Evolutionary conservation across 2,797 vertebrate genomes (phyloP), one percentile per base, ranked within the genome.

Genomic region (Bradypodion ventrale): DNA sequence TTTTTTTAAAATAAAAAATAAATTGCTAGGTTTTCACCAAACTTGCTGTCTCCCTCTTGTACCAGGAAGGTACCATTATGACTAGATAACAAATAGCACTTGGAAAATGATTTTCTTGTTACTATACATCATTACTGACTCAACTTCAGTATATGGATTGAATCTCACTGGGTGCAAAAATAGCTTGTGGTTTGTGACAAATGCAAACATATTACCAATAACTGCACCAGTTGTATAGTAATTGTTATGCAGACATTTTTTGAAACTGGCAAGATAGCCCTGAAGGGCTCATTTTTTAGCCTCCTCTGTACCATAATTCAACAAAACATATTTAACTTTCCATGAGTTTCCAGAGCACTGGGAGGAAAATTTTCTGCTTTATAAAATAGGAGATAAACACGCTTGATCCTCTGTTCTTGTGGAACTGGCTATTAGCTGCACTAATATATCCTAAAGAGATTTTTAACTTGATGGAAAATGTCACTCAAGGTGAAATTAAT

Each of bases 401-500:
- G 42, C 69, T 92, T 89, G 89, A 92, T 92, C 59, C 75, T 90
- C 88, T 68, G 85, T 87, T 82, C 85, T 89, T 35, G 0, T 65
- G 79, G 69, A 37, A 88, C 82, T 70, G 35, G 52, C 90, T 32
- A 49, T 91, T 82, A 91, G 85, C 77, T 91, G 49, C 87, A 27
- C 83, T 89, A 89, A 87, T 44, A 25, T 90, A 85, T 75, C 84
- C 21, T 83, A 23, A 52, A 84, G n/a, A 74, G 78, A 13, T 91
- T 89, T 83, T 83, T 91, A 86, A 88, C 27, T 46, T 0, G 0
- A 16, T 84, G 69, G 83, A 72, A 87, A 90, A 91, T 88, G 73
- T 88, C 78, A 81, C 37, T 77, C 78, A 87, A 49, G 87, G 86
- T 87, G 80, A 92, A 92, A 86, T 92, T 88, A 92, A 84, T 78